Evolutionary conservation across 2,113 vertebrate species (phyloP), one percentile per base, ranked within the genome.

Genomic region (Alethe diademata): DNA sequence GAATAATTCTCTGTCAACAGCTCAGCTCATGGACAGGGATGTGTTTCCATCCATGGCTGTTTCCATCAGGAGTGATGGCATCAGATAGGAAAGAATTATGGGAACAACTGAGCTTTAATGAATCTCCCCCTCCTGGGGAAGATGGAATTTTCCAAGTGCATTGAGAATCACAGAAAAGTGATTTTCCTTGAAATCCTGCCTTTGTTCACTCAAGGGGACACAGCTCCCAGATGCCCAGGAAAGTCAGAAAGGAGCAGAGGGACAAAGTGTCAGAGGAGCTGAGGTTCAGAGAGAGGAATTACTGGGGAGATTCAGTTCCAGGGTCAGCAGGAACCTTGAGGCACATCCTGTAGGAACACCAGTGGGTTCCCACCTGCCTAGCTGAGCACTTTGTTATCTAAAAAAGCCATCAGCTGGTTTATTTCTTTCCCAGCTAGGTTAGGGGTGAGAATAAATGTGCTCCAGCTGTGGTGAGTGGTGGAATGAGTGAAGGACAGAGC

Each of bases 1-100:
- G 84, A 84, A 83, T 90, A 71, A 95, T 74, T 83, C 96, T 57
- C 90, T 93, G 95, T 93, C 95, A 96, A 20, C 85, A 47, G 43
- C 81, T 88, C 88, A 93, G 85, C 87, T 94, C 74, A 9, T 43
- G 25, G 93, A 69, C 74, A 88, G 0, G 19, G 67, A 11, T 23
- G 61, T 43, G 62, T 8, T 60, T 17, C 71, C 83, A 75, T 51
- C 38, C 76, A 57, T 1, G 28, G 69, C 78, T 20, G 45, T 9
- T 78, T 81, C 88, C 92, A 92, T 53, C 72, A 71, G 82, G 15
- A 97, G 31, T 18, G 42, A 93, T 57, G 53, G 60, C 60, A 93
- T 53, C 80, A 91, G 62, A 85, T 18, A 25, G 80, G 80, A 67
- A 74, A 64, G 69, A 56, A 66, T 86, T 57, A 88, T 58, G 65